Base-by-base conservation (phyloP, 2,888 invertebrate species). In the Tetropium fuscum region DNA sequence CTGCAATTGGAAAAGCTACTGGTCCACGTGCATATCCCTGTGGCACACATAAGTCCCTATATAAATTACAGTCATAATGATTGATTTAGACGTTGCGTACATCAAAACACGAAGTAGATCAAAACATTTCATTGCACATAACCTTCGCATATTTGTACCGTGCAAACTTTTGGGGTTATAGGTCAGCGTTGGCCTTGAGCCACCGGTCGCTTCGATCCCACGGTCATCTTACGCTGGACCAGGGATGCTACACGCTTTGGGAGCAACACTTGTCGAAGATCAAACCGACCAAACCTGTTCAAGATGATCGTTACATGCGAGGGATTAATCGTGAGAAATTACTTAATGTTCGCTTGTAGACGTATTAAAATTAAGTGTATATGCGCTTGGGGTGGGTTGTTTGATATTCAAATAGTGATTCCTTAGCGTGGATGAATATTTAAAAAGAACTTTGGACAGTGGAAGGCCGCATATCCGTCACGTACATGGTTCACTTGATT, bases 231-330 rank as follows among this genome's bases (percentile, higher is more conserved):
- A 19, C 18, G 34, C 54, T 53, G 58, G 56, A 58, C 58, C 55
- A 55, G 32, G 16, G 47, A 47, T 47, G 47, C 47, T 47, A 30
- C 41, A 43, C 41, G 13, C 41, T 43, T 43, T 22, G 20, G 19
- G 15, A 13, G 3, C 32, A n/a, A 2, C 45, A n/a, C 27, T 18
- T n/a, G 45, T 2, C 30, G 19, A 2, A 22, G 22, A 22, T 27
- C 57, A 54, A 66, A 71, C 69, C 71, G 70, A 72, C 73, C 73
- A 74, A 75, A 76, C 76, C 75, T 73, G 76, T 76, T 68, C 64
- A 66, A 70, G 72, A 73, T 61, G 69, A 68, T 70, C 74, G 74
- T 72, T 72, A 4, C 20, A n/a, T 7, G 58, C 66, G 63, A 63
- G 65, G 72, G 62, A 65, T 61, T 57, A 60, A 60, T 60, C 68